phyloP scores from a whole-genome alignment of 2,888 invertebrate genomes.

The Lepidocyrtinus sp. region DNA sequence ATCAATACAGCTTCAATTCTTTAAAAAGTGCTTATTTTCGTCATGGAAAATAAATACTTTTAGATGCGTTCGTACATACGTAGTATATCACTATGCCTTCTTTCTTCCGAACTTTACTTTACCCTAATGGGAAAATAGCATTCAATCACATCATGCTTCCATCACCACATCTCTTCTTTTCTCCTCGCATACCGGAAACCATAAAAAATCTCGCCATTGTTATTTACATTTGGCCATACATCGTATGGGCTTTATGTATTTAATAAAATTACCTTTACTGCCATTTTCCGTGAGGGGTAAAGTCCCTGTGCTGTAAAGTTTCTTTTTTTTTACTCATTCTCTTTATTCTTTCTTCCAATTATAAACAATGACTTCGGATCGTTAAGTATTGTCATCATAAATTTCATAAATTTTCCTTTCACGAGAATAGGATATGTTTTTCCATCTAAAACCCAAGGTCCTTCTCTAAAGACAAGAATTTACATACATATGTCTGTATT shows the following conservation, averaged over 20 bases:
- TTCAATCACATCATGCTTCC: constrained; percentile 1
- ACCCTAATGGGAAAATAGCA: not conserved
- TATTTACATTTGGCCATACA: not conserved
- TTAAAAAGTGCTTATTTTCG: not conserved
- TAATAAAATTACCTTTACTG: constrained; percentile 13
- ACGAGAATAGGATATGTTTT: too few relatives aligned
- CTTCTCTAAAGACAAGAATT: too few relatives aligned
- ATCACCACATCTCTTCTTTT: constrained; percentile 8
- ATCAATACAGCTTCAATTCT: not conserved
- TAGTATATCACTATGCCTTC: not conserved
- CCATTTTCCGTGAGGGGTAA: not conserved
- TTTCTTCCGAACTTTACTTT: not conserved
- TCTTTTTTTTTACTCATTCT: not conserved
- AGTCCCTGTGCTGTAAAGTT: not conserved
- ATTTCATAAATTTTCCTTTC: constrained; percentile 5
- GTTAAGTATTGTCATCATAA: constrained; percentile 12
- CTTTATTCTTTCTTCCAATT: too few relatives aligned
- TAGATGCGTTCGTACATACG: too few relatives aligned
- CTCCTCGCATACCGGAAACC: constrained; percentile 5
- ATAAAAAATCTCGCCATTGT: constrained; percentile 9
- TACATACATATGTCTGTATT: too few relatives aligned
- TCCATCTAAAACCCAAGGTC: too few relatives aligned
- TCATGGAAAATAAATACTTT: too few relatives aligned
- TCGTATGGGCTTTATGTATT: not conserved
- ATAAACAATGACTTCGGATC: constrained; percentile 9